Percentiles rank a stretch among this genome's conserved stretches.
phyloP scores from a whole-genome alignment of 2,797 vertebrate genomes.

The Eulemur coronatus region DNA sequence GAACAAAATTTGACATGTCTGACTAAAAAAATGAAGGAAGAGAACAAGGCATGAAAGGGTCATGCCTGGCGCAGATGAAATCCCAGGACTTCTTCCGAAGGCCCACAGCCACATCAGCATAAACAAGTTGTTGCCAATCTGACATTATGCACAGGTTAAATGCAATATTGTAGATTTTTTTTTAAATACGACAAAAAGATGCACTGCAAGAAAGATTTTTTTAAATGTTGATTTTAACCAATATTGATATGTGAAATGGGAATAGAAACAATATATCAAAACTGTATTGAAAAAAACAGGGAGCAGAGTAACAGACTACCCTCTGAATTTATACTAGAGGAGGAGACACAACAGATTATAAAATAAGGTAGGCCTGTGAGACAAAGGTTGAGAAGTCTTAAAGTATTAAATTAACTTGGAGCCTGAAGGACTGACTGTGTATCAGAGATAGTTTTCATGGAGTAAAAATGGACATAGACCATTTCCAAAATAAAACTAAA shows the following conservation, averaged over 20 bases:
- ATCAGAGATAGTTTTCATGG: background rate
- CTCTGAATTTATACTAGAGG: background rate
- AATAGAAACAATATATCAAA: background rate
- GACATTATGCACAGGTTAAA: background rate
- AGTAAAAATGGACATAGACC: background rate
- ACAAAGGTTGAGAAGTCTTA: background rate
- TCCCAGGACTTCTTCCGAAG: background rate
- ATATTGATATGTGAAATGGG: background rate
- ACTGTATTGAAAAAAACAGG: background rate
- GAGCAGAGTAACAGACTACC: background rate
- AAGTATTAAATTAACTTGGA: background rate
- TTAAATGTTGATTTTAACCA: background rate
- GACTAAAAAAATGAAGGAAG: background rate
- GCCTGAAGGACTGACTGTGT: background rate
- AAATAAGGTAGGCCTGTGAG: background rate
- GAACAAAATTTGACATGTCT: background rate
- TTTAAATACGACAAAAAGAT: background rate
- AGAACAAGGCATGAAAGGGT: background rate
- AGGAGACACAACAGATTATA: background rate
- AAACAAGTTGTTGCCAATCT: background rate
- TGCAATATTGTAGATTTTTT: background rate
- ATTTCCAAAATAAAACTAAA: background rate
- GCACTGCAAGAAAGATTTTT: background rate
- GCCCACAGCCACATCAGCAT: background rate
- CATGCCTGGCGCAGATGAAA: background rate